Conservation (phyloP, 1,140 invertebrate species). For the Drepana arcuata region DNA sequence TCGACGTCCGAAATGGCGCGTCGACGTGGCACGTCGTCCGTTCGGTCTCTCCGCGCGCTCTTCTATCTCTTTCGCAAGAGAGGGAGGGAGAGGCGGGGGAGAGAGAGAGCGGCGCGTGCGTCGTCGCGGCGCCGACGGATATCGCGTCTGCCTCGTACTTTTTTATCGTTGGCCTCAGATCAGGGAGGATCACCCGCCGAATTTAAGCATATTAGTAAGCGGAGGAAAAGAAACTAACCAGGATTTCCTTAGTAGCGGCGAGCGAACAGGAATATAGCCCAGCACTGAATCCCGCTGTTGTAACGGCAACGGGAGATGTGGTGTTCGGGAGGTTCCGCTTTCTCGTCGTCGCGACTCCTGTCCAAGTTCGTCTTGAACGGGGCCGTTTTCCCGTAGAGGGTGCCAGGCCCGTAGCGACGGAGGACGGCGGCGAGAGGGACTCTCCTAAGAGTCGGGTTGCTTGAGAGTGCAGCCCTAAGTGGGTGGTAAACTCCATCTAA, state of each 20-base stretch:
- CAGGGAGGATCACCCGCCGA: slow-evolving; percentile 83
- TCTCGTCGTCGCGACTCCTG: slow-evolving; percentile 51
- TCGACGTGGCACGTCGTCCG: too few relatives aligned
- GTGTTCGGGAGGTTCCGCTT: slow-evolving; percentile 74
- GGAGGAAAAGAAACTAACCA: slow-evolving; percentile 94
- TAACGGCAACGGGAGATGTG: slow-evolving; percentile 75
- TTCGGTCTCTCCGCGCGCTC: too few relatives aligned
- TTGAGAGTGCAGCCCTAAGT: slow-evolving; percentile 89
- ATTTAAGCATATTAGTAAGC: slow-evolving; percentile 93
- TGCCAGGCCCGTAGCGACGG: slow-evolving; percentile 78
- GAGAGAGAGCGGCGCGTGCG: too few relatives aligned
- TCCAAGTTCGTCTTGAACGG: slow-evolving; percentile 81
- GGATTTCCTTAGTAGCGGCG: slow-evolving; percentile 91
- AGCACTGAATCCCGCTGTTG: slow-evolving; percentile 71
- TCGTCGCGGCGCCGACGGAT: too few relatives aligned
- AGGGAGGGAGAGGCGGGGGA: too few relatives aligned
- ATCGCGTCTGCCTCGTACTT: too few relatives aligned
- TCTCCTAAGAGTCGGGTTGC: slow-evolving; percentile 85
- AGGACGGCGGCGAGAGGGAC: slow-evolving; percentile 67
- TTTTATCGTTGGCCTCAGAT: slow-evolving; percentile 78
- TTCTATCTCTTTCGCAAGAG: too few relatives aligned
- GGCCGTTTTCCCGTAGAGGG: slow-evolving; percentile 79
- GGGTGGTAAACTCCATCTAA: slow-evolving; percentile 90
- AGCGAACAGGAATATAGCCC: slow-evolving; percentile 87
- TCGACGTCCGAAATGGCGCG: too few relatives aligned